These are phyloP conservation scores for Natrix natrix DNA, from an alignment of 2,797 vertebrate species.

Conservation along the genomic window DNA sequence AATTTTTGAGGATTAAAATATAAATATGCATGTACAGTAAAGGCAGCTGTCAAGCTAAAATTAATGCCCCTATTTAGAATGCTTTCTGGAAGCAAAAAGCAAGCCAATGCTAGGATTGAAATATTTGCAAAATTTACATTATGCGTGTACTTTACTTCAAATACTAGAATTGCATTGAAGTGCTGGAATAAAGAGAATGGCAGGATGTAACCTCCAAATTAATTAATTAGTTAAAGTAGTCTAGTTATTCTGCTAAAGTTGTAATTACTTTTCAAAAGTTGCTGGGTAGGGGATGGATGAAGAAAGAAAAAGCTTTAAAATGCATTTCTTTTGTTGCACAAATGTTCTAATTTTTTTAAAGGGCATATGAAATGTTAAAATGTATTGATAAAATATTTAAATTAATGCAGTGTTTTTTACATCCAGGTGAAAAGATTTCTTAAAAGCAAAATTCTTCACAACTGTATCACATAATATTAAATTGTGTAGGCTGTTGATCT, in stretches of 20 bases:
- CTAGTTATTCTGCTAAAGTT: background rate
- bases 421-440: constrained; percentile 31
- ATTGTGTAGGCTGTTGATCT: constrained; percentile 19
- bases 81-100: background rate
- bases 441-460: constrained; percentile 8
- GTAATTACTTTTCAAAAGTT: constrained; percentile 7
- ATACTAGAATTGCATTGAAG: background rate
- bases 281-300: background rate
- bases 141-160: background rate
- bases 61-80: background rate
- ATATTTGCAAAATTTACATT: background rate
- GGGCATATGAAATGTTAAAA: constrained; percentile 22
- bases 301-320: constrained; percentile 21
- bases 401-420: constrained; percentile 30
- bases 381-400: constrained; percentile 17
- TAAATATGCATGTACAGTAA: background rate
- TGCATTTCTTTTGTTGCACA: constrained; percentile 21
- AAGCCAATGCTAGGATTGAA: background rate
- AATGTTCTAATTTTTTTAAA: background rate
- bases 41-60: background rate
- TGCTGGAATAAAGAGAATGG: background rate
- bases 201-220: background rate
- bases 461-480: background rate
- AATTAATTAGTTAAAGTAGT: background rate
- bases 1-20: background rate